These are phyloP conservation scores for Microcebus ravelobensis DNA, from an alignment of 2,113 vertebrate species.

Conservation along the genomic window DNA sequence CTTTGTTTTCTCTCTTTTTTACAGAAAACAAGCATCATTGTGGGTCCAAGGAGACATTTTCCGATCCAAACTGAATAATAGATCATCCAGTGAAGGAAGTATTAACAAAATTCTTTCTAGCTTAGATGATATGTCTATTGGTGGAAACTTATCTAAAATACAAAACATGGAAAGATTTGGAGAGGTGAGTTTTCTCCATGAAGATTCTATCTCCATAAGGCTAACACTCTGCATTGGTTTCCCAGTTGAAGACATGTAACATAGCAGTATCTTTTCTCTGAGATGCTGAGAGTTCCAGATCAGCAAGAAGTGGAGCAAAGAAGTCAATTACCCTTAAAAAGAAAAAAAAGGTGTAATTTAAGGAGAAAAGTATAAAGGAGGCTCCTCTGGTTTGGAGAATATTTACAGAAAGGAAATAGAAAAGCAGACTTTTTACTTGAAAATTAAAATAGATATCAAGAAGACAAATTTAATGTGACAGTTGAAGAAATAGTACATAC, in stretches of 20 bases:
- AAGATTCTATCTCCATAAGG: background rate
- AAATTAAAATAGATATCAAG: background rate
- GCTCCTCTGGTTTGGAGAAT: background rate
- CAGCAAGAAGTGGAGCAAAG: background rate
- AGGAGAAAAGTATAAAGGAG: background rate
- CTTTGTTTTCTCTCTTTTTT: constrained; percentile 1
- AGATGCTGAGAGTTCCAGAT: background rate
- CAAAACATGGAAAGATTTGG: constrained; percentile 84
- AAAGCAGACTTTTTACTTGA: background rate
- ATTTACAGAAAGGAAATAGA: constrained; percentile 30
- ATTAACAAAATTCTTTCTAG: constrained; percentile 90
- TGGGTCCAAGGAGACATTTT: constrained; percentile 93
- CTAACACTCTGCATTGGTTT: background rate
- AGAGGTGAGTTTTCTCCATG: constrained; percentile 85
- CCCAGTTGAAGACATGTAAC: background rate
- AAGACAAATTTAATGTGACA: background rate
- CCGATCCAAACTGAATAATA: constrained; percentile 87
- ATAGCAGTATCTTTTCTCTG: background rate
- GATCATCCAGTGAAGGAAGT: constrained; percentile 82
- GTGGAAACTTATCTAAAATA: constrained; percentile 80
- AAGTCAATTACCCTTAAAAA: constrained; percentile 1
- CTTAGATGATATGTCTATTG: constrained; percentile 90
- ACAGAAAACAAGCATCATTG: constrained; percentile 92
- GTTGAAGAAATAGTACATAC: background rate
- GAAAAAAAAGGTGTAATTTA: background rate